Percentiles rank a stretch among this genome's conserved stretches.
Conservation (phyloP, 2,888 invertebrate species). For the Apotomis capreana region DNA sequence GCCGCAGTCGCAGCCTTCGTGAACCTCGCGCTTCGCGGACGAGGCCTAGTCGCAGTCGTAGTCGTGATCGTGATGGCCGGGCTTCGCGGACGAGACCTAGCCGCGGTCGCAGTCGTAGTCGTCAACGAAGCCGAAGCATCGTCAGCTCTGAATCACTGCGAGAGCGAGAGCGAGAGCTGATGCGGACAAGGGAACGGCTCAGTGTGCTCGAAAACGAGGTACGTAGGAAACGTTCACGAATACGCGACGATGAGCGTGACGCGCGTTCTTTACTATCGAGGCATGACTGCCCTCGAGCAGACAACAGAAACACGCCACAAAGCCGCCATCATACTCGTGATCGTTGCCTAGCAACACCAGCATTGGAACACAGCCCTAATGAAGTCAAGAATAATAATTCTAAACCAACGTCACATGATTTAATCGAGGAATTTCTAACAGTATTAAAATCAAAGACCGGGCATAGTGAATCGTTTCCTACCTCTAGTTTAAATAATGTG, state of each 20-base stretch:
- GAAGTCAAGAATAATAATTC: too few species aligned
- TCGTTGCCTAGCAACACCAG: slow-evolving; percentile 1
- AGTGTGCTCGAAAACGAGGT: slow-evolving; percentile 5
- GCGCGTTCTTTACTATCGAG: background rate
- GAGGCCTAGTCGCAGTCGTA: slow-evolving; percentile 1
- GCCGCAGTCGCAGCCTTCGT: slow-evolving; percentile 14
- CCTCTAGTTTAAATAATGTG: slow-evolving; percentile 12
- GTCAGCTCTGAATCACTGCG: background rate
- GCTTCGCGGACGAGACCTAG: too few species aligned
- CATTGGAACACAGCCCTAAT: background rate
- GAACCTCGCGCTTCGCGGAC: slow-evolving; percentile 8
- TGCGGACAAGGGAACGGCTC: background rate
- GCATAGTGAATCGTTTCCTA: slow-evolving; percentile 1
- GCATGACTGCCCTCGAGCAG: background rate
- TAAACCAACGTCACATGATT: too few species aligned
- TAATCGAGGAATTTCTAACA: too few species aligned
- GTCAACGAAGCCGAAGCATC: slow-evolving; percentile 1
- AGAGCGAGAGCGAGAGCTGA: slow-evolving; percentile 6
- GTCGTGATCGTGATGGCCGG: too few species aligned
- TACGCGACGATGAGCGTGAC: background rate
- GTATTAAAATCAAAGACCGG: background rate
- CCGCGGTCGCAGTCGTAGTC: too few species aligned
- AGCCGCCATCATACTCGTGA: background rate
- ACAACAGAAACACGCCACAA: background rate
- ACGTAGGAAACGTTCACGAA: slow-evolving; percentile 9